Conservation (phyloP, 2,888 invertebrate species). For the Laspeyria flexula region DNA sequence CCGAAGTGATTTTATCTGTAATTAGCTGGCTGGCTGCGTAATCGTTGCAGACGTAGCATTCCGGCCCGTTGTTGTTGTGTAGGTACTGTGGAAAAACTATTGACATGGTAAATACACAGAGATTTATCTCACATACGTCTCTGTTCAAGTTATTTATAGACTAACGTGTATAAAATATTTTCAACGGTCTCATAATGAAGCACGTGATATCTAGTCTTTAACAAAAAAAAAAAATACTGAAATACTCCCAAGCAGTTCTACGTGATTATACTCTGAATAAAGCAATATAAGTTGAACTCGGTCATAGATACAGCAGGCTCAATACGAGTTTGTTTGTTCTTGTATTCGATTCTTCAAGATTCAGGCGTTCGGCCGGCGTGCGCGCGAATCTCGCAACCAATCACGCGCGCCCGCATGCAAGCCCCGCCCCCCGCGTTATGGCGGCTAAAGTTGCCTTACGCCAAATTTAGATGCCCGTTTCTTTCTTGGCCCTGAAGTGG, state of each 20-base stretch:
- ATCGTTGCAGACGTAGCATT: slow-evolving; percentile 52
- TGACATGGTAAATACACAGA: neutral
- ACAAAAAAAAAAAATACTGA: too few species aligned
- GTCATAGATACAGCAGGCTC: slow-evolving; percentile 37
- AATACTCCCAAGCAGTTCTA: too few species aligned
- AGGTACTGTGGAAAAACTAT: slow-evolving; percentile 17
- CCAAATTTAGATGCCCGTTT: slow-evolving; percentile 77
- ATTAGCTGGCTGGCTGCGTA: slow-evolving; percentile 67
- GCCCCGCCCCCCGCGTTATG: slow-evolving; percentile 80
- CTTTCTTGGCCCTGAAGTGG: slow-evolving; percentile 58
- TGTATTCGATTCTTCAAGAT: slow-evolving; percentile 52
- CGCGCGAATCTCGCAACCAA: slow-evolving; percentile 74
- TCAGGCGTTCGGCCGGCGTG: slow-evolving; percentile 54
- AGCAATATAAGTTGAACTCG: slow-evolving; percentile 41
- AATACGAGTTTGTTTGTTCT: slow-evolving; percentile 30
- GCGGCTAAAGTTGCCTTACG: slow-evolving; percentile 75
- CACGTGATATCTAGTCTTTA: too few species aligned
- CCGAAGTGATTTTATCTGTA: slow-evolving; percentile 72
- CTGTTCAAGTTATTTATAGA: neutral
- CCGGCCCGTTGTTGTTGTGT: slow-evolving; percentile 43
- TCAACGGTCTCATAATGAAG: too few species aligned
- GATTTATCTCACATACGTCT: neutral
- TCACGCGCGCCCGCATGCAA: slow-evolving; percentile 62
- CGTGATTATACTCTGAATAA: neutral
- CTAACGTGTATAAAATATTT: neutral